Percentiles rank a stretch among this genome's conserved stretches.
phyloP scores from a whole-genome alignment of 1,140 invertebrate genomes.

The Coptotermes formosanus region DNA sequence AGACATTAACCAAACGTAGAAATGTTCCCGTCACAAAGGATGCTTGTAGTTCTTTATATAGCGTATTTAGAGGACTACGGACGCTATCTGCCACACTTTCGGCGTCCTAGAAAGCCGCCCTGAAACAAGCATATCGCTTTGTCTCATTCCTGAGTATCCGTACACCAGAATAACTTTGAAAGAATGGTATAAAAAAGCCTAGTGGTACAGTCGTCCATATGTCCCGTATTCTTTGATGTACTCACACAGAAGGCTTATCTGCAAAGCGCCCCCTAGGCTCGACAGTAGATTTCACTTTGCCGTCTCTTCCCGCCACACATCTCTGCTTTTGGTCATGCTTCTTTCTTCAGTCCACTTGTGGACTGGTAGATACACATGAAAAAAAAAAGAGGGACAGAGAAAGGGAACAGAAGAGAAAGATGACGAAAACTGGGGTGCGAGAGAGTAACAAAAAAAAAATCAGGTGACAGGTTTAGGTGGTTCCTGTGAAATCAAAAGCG shows the following conservation, averaged over 20 bases:
- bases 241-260: neutral
- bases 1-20: neutral
- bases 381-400: neutral
- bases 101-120: neutral
- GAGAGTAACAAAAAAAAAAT: constrained; percentile 16
- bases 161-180: neutral
- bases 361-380: neutral
- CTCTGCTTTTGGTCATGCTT: neutral
- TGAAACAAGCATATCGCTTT: neutral
- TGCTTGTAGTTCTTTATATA: neutral
- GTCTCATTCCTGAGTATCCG: neutral
- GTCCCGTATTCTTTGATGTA: neutral
- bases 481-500: constrained; percentile 25
- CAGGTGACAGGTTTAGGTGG: constrained; percentile 24
- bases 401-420: no score
- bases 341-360: neutral
- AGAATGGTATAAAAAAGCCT: neutral
- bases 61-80: neutral
- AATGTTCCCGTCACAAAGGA: neutral
- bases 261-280: neutral
- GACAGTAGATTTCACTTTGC: neutral
- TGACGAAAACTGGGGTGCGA: neutral
- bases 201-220: no score
- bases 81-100: neutral
- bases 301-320: neutral